Conservation (phyloP, 2,113 vertebrate genomes). For the Syngnathus typhle region DNA sequence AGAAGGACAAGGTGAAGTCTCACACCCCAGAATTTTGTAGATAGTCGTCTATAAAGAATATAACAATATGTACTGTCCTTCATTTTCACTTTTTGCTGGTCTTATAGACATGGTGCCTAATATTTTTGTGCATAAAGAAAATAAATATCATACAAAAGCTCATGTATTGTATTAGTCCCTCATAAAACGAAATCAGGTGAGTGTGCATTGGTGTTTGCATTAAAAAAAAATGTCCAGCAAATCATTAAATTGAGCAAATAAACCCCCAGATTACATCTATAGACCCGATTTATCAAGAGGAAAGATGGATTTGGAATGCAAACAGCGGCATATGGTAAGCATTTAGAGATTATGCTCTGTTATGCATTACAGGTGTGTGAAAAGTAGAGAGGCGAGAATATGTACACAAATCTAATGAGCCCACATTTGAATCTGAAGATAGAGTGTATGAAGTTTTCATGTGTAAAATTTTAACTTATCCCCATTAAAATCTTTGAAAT, state of each 20-base stretch:
- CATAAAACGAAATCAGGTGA: slow-evolving; percentile 11
- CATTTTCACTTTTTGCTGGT: neutral
- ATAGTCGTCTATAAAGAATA: neutral
- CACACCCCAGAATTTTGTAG: neutral
- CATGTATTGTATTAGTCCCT: slow-evolving; percentile 26
- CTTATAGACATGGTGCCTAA: neutral
- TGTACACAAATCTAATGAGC: slow-evolving; percentile 33
- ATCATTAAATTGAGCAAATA: slow-evolving; percentile 50
- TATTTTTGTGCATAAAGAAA: neutral
- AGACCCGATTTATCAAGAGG: slow-evolving; percentile 47
- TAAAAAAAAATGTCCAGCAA: slow-evolving; percentile 38
- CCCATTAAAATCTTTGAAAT: slow-evolving; percentile 35
- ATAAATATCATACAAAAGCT: neutral
- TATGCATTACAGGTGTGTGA: slow-evolving; percentile 20
- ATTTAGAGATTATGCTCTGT: slow-evolving; percentile 38
- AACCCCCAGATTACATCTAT: slow-evolving; percentile 27
- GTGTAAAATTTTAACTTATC: slow-evolving; percentile 18
- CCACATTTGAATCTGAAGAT: slow-evolving; percentile 6
- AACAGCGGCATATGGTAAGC: slow-evolving; percentile 55
- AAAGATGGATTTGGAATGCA: slow-evolving; percentile 49
- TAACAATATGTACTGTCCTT: neutral
- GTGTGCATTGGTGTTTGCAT: slow-evolving; percentile 1
- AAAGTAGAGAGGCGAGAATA: neutral
- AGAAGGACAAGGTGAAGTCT: neutral
- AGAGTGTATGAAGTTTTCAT: slow-evolving; percentile 16